phyloP scores from a whole-genome alignment of 2,888 invertebrate species.

The Oxytorus armatus region DNA sequence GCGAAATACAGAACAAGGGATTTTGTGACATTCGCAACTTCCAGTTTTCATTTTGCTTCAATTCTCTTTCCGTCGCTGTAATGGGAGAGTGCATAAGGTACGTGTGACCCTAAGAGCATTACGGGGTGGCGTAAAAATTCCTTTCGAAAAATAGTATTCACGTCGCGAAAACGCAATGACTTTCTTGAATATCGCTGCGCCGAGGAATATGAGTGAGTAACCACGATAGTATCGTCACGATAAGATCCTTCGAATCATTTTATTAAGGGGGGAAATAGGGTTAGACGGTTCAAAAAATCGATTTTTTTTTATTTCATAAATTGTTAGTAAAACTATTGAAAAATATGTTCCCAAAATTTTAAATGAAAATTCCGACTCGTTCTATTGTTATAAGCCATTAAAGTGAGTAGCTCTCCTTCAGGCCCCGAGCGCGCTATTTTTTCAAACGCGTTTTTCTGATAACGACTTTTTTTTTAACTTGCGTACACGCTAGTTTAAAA shows the following conservation, averaged over 20 bases:
- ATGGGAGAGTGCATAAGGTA: conserved; percentile 25
- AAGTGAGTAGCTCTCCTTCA: too few species aligned
- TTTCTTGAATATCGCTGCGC: conserved; percentile 16
- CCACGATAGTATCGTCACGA: background rate
- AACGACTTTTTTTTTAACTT: too few species aligned
- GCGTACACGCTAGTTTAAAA: too few species aligned
- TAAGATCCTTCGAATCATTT: background rate
- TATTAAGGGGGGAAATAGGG: background rate
- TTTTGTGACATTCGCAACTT: conserved; percentile 39
- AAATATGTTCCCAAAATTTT: too few species aligned
- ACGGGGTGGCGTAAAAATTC: conserved; percentile 62
- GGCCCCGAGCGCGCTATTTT: too few species aligned
- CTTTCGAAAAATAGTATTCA: conserved; percentile 52
- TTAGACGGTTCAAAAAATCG: too few species aligned
- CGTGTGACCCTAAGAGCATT: conserved; percentile 31
- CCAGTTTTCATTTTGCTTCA: conserved; percentile 20
- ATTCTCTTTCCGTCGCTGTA: conserved; percentile 46
- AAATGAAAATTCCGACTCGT: too few species aligned
- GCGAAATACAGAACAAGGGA: conserved; percentile 48
- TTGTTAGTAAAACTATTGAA: too few species aligned
- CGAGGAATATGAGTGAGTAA: conserved; percentile 9
- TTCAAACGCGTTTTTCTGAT: too few species aligned
- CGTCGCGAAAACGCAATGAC: conserved; percentile 16
- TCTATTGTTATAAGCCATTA: too few species aligned
- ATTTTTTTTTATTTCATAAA: too few species aligned